phyloP scores from a whole-genome alignment of 2,888 invertebrate species.

The Brassicogethes aeneus region DNA sequence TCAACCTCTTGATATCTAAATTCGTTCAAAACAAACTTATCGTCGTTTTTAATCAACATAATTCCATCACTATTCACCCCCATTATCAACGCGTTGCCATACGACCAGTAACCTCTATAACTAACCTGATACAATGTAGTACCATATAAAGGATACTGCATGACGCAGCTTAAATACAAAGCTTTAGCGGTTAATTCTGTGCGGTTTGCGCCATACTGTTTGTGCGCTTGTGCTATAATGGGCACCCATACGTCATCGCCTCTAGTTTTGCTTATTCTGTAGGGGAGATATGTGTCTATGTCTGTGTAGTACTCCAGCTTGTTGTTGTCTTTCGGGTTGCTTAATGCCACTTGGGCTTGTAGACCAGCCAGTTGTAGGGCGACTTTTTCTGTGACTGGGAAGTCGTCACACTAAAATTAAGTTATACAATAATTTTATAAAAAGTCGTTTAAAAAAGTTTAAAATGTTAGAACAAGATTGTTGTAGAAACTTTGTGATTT shows the following conservation, averaged over 20 bases:
- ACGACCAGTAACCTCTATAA: slow-evolving; percentile 91
- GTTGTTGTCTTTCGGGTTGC: slow-evolving; percentile 69
- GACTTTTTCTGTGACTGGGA: slow-evolving; percentile 90
- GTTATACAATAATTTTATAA: slow-evolving; percentile 9
- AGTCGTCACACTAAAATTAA: slow-evolving; percentile 79
- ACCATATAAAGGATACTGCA: slow-evolving; percentile 81
- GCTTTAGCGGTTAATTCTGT: slow-evolving; percentile 89
- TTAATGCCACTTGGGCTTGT: slow-evolving; percentile 90
- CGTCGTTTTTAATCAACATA: slow-evolving; percentile 82
- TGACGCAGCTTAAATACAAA: slow-evolving; percentile 86
- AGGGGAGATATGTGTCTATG: slow-evolving; percentile 85
- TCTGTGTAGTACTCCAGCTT: slow-evolving; percentile 82
- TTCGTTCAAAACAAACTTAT: slow-evolving; percentile 85
- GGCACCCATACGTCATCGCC: slow-evolving; percentile 82
- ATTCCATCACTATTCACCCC: slow-evolving; percentile 89
- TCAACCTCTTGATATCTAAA: slow-evolving; percentile 88
- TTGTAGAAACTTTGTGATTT: too few species aligned
- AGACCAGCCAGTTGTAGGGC: slow-evolving; percentile 88
- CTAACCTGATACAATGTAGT: slow-evolving; percentile 59
- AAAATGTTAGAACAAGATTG: background rate
- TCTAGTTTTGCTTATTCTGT: slow-evolving; percentile 65
- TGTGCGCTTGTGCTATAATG: slow-evolving; percentile 78
- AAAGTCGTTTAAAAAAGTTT: background rate
- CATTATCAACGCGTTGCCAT: slow-evolving; percentile 64
- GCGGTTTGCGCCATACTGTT: slow-evolving; percentile 86